phyloP scores from a whole-genome alignment of 2,113 vertebrate genomes.

The Prinia subflava region DNA sequence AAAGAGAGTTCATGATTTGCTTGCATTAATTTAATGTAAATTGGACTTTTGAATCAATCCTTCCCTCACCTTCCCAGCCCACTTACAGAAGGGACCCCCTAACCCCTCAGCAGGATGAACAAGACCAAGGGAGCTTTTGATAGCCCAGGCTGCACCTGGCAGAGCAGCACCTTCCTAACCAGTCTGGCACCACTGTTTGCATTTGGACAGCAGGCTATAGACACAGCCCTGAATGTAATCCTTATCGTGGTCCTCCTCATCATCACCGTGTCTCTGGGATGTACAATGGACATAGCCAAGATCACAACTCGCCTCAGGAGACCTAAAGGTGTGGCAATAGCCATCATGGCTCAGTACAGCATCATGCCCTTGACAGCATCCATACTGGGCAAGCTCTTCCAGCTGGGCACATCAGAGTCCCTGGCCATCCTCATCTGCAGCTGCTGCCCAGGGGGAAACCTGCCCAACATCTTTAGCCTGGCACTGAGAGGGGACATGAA shows the following conservation, averaged over 20 bases:
- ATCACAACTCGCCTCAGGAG: constrained; percentile 77
- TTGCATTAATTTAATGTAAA: not conserved
- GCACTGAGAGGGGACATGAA: constrained; percentile 84
- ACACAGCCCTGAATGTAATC: constrained; percentile 63
- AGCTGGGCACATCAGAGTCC: constrained; percentile 68
- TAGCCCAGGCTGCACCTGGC: not conserved
- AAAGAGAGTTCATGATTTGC: not conserved
- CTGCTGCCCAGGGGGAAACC: constrained; percentile 82
- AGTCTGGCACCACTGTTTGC: constrained; percentile 44
- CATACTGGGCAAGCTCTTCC: constrained; percentile 72
- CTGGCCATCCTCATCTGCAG: constrained; percentile 82
- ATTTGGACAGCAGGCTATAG: not conserved
- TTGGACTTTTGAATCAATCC: not conserved
- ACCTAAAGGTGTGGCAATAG: constrained; percentile 78
- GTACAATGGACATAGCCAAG: constrained; percentile 82
- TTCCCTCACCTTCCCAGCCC: not conserved
- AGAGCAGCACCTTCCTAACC: constrained; percentile 2
- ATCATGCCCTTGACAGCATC: constrained; percentile 86
- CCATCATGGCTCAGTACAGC: constrained; percentile 80
- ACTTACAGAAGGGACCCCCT: not conserved
- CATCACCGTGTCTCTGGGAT: constrained; percentile 80
- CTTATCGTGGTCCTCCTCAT: constrained; percentile 66
- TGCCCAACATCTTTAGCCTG: constrained; percentile 83
- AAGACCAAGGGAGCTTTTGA: not conserved
- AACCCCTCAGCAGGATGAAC: not conserved